Base-by-base conservation (phyloP, 2,797 vertebrate genomes). In the Poeciliopsis infans region DNA sequence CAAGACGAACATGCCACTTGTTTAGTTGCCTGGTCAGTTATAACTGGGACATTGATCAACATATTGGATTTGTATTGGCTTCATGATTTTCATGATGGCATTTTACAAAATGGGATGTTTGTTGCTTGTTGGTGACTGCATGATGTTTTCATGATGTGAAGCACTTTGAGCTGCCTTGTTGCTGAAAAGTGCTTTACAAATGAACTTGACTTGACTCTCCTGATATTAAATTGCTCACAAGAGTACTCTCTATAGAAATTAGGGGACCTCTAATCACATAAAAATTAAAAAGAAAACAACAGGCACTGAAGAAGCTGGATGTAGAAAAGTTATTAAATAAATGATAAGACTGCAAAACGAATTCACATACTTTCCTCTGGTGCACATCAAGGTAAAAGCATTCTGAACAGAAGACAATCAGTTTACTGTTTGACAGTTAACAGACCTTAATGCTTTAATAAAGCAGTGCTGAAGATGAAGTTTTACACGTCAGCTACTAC, bases 361-460 rank as follows among this genome's bases (percentile, higher is more conserved):
- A 59, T 72, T 76, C 74, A 79, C 39, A 85, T 33, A 7, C 13
- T 33, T 61, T 61, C 28, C 15, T 18, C 28, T 53, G 1, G 73
- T 45, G 77, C 83, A 83, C 77, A 87, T 92, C 86, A 91, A 88
- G 89, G 88, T 92, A 91, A 91, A 92, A 90, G 81, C 74, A 77
- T 90, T 88, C 81, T 85, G 89, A 90, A 90, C 84, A 83, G 87
- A 87, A 85, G 85, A 85, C 85, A 74, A 90, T 92, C 91, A 91
- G 85, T 86, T 90, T 79, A 77, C 43, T 86, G 87, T 89, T 80
- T 23, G 85, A 85, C 91, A 90, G 87, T 85, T 84, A 90, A 86
- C 80, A 55, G 76, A 89, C 86, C 85, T 83, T 87, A 92, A 89
- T 88, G 86, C 89, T 91, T 92, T 90, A 89, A 90, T 93, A 93